Percentiles rank a stretch among this genome's conserved stretches.
Evolutionary conservation across 2,113 vertebrate genomes (phyloP).

Genomic region (Protobothrops mucrosquamatus): DNA sequence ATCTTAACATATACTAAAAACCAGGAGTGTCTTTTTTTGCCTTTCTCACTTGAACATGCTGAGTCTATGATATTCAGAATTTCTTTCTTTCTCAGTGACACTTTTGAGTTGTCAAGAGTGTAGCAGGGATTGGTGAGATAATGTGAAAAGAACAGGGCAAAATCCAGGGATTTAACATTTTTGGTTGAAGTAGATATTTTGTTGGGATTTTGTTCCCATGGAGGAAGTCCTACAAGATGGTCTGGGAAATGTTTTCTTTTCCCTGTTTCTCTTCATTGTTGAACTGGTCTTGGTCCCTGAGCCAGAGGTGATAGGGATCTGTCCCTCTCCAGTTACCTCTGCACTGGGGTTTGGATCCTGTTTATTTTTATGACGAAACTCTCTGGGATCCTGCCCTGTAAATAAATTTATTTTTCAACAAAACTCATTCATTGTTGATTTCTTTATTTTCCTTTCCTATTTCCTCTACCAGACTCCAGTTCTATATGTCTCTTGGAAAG

Average conservation of each 20-base stretch:
- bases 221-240: background rate
- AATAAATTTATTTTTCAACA: slow-evolving; percentile 43
- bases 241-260: background rate
- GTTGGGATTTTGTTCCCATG: background rate
- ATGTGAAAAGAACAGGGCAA: slow-evolving; percentile 18
- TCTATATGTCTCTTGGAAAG: background rate
- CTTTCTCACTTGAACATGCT: slow-evolving; percentile 26
- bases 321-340: slow-evolving; percentile 12
- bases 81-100: slow-evolving; percentile 21
- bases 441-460: background rate
- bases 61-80: slow-evolving; percentile 30
- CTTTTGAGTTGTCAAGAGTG: background rate
- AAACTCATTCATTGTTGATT: background rate
- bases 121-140: slow-evolving; percentile 29
- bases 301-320: background rate
- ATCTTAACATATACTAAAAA: background rate
- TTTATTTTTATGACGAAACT: slow-evolving; percentile 17
- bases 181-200: slow-evolving; percentile 1
- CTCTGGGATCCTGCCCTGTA: slow-evolving; percentile 30
- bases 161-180: slow-evolving; percentile 12
- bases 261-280: background rate
- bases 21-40: background rate
- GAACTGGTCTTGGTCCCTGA: slow-evolving; percentile 13
- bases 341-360: slow-evolving; percentile 14
- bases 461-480: too few species aligned